Evolutionary conservation across 2,113 vertebrate species (phyloP).

Genomic region (Acanthisitta chloris): DNA sequence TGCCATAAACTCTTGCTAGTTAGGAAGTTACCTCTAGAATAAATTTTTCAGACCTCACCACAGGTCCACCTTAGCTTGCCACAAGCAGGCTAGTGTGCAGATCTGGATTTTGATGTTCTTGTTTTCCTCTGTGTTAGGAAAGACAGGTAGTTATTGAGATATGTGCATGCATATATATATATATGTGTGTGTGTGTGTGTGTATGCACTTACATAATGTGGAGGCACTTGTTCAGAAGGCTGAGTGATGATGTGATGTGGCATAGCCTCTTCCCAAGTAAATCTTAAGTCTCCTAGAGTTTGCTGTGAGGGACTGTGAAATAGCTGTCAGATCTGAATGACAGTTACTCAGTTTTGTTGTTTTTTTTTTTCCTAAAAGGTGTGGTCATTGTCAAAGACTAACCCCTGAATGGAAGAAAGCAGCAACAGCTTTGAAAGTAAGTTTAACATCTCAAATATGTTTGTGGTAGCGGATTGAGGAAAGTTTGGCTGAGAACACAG

Average conservation of each 20-base stretch:
- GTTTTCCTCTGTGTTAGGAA: not conserved
- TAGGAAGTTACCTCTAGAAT: not conserved
- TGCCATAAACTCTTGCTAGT: not conserved
- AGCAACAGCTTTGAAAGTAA: constrained; percentile 93
- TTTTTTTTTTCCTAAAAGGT: constrained; percentile 74
- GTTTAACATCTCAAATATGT: not conserved
- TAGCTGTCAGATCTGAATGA: not conserved
- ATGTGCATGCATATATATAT: not conserved
- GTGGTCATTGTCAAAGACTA: constrained; percentile 90
- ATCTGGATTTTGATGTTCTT: not conserved
- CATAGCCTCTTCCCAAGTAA: not conserved
- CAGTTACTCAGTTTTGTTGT: not conserved
- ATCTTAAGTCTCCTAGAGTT: not conserved
- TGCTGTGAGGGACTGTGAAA: not conserved
- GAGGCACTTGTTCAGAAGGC: not conserved
- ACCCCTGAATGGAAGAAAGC: constrained; percentile 95
- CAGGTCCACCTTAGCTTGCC: not conserved
- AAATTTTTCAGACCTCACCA: not conserved
- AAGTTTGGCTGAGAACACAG: not conserved
- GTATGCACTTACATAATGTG: not conserved
- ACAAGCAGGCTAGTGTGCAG: not conserved
- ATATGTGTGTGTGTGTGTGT: not conserved
- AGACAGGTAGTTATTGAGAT: not conserved
- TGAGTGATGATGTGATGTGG: not conserved
- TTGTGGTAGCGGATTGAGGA: not conserved